Conservation (phyloP, 2,113 vertebrate species). For the Mormyrus lacerda region DNA sequence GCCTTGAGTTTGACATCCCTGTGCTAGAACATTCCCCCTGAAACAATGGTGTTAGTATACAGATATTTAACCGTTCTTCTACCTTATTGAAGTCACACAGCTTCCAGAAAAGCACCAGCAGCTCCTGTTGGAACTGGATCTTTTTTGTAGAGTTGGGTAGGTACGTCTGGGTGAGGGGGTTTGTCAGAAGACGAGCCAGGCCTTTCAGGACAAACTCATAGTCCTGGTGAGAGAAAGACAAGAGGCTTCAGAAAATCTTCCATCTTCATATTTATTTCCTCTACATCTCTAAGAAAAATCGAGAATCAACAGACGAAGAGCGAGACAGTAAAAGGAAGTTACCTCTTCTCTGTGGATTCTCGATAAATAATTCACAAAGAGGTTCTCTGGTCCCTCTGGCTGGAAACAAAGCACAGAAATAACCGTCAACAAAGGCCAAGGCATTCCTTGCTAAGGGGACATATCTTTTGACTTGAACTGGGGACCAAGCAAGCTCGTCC, state of each 20-base stretch:
- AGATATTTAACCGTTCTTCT: not conserved
- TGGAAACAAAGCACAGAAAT: conserved; percentile 43
- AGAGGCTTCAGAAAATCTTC: not conserved
- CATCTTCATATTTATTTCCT: not conserved
- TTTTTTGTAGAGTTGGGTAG: conserved; percentile 96
- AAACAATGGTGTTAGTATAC: not conserved
- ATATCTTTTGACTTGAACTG: not conserved
- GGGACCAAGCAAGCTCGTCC: not conserved
- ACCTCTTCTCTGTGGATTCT: conserved; percentile 97
- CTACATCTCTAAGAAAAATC: not conserved
- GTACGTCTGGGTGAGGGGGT: conserved; percentile 91
- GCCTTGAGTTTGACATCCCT: not conserved
- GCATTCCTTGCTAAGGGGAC: not conserved
- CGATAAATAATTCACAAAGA: conserved; percentile 97
- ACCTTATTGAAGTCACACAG: conserved; percentile 99
- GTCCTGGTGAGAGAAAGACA: conserved; percentile 62
- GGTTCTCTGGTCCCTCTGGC: conserved; percentile 85
- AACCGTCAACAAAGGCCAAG: not conserved
- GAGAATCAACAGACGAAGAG: not conserved
- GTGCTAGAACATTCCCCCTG: not conserved
- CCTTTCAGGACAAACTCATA: conserved; percentile 97
- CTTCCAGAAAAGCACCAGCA: conserved; percentile 97
- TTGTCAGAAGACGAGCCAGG: conserved; percentile 84
- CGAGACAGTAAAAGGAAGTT: conserved; percentile 26
- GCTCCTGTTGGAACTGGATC: conserved; percentile 96